A percentile compares a stretch with the other conserved stretches of the same genome.
phyloP scores from a whole-genome alignment of 1,140 invertebrate species.

The Nautilus pompilius region DNA sequence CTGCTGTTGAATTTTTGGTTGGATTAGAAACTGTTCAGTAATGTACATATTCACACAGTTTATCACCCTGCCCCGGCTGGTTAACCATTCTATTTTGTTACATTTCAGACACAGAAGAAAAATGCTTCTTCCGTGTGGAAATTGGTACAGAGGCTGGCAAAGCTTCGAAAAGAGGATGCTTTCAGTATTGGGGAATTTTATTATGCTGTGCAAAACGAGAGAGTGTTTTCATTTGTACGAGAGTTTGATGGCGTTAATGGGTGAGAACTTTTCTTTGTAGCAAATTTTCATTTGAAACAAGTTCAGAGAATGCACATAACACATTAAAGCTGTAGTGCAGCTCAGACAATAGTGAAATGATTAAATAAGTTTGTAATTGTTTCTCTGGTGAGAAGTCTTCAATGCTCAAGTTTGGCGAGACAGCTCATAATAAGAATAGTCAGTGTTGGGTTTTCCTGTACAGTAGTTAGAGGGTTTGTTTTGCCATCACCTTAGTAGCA shows the following conservation, averaged over 20 bases:
- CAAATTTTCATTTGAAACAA: no score
- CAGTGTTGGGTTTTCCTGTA: no score
- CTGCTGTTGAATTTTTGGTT: not conserved
- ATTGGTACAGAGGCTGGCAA: conserved; percentile 36
- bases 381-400: no score
- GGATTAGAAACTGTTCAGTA: not conserved
- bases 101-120: conserved; percentile 17
- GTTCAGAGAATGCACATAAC: no score
- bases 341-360: no score
- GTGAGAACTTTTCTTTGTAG: conserved; percentile 16
- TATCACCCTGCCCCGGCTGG: not conserved
- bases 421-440: no score
- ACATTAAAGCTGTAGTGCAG: no score
- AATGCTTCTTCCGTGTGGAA: conserved; percentile 17
- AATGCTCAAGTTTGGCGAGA: no score
- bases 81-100: no score
- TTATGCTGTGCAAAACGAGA: conserved; percentile 15
- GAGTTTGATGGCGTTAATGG: conserved; percentile 41
- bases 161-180: conserved; percentile 28
- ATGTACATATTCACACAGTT: not conserved
- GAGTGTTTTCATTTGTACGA: conserved; percentile 52
- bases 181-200: conserved; percentile 37
- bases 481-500: no score
- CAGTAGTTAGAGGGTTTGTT: no score
- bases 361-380: no score